Evolutionary conservation across 2,888 invertebrate genomes (phyloP).

Genomic region (Polydrusus pterygomalis): DNA sequence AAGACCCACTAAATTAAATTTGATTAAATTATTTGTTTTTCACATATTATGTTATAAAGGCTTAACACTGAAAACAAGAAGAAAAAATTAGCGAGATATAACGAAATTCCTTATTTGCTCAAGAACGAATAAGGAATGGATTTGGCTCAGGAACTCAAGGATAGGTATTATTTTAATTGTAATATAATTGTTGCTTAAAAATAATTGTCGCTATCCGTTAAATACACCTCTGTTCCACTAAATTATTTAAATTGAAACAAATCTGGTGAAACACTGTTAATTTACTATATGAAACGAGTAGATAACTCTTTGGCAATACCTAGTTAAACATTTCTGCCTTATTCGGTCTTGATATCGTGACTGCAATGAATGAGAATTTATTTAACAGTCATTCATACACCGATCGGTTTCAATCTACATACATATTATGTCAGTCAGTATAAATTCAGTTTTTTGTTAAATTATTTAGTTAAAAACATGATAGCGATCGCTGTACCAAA

Average conservation of each 20-base stretch:
- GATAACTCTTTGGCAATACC: background rate
- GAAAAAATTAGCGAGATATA: too few species aligned
- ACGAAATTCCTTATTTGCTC: too few species aligned
- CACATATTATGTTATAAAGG: too few species aligned
- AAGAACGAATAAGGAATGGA: too few species aligned
- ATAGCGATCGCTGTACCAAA: too few species aligned
- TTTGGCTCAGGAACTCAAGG: too few species aligned
- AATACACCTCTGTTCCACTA: background rate
- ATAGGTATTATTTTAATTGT: too few species aligned
- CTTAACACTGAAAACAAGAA: too few species aligned
- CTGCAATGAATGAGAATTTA: background rate
- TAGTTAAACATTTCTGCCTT: constrained; percentile 5
- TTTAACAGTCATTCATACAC: background rate
- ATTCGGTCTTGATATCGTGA: background rate
- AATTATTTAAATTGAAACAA: background rate
- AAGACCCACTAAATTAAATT: background rate
- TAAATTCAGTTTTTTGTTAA: constrained; percentile 10
- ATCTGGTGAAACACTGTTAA: background rate
- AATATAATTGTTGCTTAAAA: too few species aligned
- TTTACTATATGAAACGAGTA: background rate
- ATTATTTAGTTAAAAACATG: background rate
- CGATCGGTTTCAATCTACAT: background rate
- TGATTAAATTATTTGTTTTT: background rate
- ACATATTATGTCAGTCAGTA: background rate
- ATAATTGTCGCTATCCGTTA: background rate